Evolutionary conservation across 2,888 invertebrate genomes (phyloP).

Genomic region (Agriopis marginaria): DNA sequence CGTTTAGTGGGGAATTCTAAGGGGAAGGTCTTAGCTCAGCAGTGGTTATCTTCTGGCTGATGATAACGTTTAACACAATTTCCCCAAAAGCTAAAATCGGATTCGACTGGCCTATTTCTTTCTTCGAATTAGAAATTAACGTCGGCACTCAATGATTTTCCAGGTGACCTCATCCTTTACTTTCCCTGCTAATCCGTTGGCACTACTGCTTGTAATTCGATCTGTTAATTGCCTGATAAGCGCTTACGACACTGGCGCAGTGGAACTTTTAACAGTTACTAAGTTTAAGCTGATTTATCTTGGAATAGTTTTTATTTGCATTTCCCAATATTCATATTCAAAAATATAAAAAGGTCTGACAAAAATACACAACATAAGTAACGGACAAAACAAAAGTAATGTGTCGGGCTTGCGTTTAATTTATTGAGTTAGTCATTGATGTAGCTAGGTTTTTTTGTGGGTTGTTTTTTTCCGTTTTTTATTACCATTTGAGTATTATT

Average conservation of each 20-base stretch:
- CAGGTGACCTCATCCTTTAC: constrained; percentile 42
- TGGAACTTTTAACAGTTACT: constrained; percentile 16
- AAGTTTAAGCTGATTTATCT: neutral
- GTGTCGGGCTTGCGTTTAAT: too few species aligned
- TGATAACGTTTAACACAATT: neutral
- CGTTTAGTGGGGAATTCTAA: too few species aligned
- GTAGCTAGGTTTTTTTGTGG: neutral
- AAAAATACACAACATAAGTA: too few species aligned
- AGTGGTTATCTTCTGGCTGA: too few species aligned
- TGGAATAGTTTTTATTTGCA: neutral
- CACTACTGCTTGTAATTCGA: constrained; percentile 42
- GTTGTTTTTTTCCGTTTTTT: neutral
- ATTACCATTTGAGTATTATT: neutral
- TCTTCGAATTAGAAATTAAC: constrained; percentile 7
- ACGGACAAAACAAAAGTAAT: too few species aligned
- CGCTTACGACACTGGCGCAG: constrained; percentile 28
- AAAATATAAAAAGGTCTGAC: too few species aligned
- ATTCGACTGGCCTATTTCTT: neutral
- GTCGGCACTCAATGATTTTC: constrained; percentile 6
- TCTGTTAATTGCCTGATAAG: constrained; percentile 37
- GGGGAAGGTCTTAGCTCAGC: too few species aligned
- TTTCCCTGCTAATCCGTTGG: constrained; percentile 43
- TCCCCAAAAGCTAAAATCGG: neutral
- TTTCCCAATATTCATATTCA: too few species aligned
- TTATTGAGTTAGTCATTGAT: neutral